Base-by-base conservation (phyloP, 2,797 vertebrate genomes). In the Rhinophrynus dorsalis region DNA sequence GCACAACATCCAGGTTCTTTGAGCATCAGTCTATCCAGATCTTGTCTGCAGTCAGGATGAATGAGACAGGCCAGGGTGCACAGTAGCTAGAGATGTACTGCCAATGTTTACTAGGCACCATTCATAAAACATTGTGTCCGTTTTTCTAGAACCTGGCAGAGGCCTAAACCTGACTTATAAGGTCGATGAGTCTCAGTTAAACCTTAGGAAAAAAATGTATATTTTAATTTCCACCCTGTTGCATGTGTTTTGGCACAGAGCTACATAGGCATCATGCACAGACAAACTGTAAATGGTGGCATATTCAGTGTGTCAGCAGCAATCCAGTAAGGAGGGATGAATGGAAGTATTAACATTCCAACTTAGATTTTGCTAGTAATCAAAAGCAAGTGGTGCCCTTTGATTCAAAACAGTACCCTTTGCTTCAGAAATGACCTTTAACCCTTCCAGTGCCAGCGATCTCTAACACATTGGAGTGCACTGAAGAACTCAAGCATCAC, bases 161-260 rank as follows among this genome's bases (percentile, higher is more conserved):
- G n/a, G n/a, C 47, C 40, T 27, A 12, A 4, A 13, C 2, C 29
- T 20, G 58, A 21, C 6, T 3, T 30, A 47, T 70, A 62, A 70
- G 67, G 67, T 70, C 67, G 62, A 29, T 30, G 38, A 62, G 48
- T 42, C 47, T 62, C 1, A 21, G 7, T 15, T 27, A 11, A 62
- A 17, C 10, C 5, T 6, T 9, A 6, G 3, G 40, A 2, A 2
- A 1, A 2, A 38, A 10, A 38, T 10, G 12, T 38, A 38, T 1
- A 23, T 21, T 2, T 47, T 10, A 11, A 1, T 21, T 23, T 21
- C 8, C 37, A 32, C 20, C 30, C 18, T 6, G 9, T 18, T 51
- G n/a, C 44, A 20, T 27, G 37, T 40, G 11, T 10, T 17, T 45
- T 30, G 58, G 40, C 42, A 44, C 21, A 33, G 6, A 10, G n/a